Conservation (phyloP, 2,113 vertebrate species). For the Archocentrus centrarchus region DNA sequence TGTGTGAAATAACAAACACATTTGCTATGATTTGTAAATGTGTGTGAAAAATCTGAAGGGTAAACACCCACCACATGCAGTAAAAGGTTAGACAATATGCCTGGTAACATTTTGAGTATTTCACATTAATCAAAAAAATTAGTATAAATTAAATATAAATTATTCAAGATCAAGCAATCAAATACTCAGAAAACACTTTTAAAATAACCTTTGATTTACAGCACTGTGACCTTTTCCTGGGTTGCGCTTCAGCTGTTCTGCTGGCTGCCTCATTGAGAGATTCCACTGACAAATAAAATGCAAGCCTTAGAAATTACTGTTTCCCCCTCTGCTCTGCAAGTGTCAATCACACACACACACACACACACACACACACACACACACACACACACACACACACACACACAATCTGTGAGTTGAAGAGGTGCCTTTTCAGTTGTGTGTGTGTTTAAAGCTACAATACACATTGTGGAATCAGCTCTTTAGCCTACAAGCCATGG, state of each 20-base stretch:
- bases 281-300: conserved; percentile 39
- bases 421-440: not conserved
- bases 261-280: conserved; percentile 44
- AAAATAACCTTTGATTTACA: conserved; percentile 26
- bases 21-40: not conserved
- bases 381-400: not conserved
- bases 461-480: conserved; percentile 41
- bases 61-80: not conserved
- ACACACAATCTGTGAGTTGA: conserved; percentile 3
- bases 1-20: not conserved
- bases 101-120: not conserved
- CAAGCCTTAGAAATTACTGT: conserved; percentile 22
- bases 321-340: conserved; percentile 21
- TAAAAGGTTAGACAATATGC: conserved; percentile 19
- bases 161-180: not conserved
- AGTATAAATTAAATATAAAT: conserved; percentile 30
- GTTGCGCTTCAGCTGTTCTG: conserved; percentile 30
- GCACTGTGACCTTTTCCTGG: conserved; percentile 30
- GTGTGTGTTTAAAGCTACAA: conserved; percentile 50
- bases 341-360: conserved; percentile 27
- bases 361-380: not conserved
- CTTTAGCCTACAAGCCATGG: conserved; percentile 79
- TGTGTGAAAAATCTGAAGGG: not conserved
- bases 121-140: conserved; percentile 23
- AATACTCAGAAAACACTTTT: not conserved